A percentile compares a stretch with the other conserved stretches of the same genome.
These are phyloP conservation scores for Gasteruption jaculator DNA, from an alignment of 2,888 invertebrate species.

Conservation along the genomic window DNA sequence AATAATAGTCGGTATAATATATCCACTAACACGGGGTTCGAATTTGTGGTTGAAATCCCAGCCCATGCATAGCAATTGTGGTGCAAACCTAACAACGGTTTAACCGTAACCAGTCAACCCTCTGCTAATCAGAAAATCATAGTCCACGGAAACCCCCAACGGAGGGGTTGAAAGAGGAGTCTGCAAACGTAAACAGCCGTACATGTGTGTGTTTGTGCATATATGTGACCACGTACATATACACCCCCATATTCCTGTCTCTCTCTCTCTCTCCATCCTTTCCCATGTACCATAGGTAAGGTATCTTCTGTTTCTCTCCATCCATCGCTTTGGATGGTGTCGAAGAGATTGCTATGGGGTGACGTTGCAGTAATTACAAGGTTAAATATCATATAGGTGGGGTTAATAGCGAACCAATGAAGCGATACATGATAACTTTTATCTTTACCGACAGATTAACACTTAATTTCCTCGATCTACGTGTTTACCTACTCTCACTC, in stretches of 20 bases:
- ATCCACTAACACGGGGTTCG: no score
- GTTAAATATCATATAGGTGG: conserved; percentile 47
- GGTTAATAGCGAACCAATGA: conserved; percentile 36
- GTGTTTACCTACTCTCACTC: no score
- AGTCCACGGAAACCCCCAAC: conserved; percentile 43
- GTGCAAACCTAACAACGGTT: conserved; percentile 49
- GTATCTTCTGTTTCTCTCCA: no score
- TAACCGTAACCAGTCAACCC: conserved; percentile 50
- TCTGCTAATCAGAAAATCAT: conserved; percentile 51
- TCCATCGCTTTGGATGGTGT: no score
- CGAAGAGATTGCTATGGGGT: conserved; percentile 20
- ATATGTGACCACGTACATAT: conserved; percentile 1
- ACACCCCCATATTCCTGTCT: no score
- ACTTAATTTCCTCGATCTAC: no score
- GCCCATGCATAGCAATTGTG: conserved; percentile 51
- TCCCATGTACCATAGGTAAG: no score
- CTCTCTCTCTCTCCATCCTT: no score
- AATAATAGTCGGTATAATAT: no score
- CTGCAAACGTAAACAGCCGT: no score
- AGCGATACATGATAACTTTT: conserved; percentile 29
- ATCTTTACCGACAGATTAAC: no score
- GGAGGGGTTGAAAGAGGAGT: conserved; percentile 27
- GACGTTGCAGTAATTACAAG: conserved; percentile 41
- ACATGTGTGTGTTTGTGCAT: not conserved
- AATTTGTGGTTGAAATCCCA: conserved; percentile 43